Conservation (phyloP, 2,797 vertebrate genomes). For the Enteromius radiatus region DNA sequence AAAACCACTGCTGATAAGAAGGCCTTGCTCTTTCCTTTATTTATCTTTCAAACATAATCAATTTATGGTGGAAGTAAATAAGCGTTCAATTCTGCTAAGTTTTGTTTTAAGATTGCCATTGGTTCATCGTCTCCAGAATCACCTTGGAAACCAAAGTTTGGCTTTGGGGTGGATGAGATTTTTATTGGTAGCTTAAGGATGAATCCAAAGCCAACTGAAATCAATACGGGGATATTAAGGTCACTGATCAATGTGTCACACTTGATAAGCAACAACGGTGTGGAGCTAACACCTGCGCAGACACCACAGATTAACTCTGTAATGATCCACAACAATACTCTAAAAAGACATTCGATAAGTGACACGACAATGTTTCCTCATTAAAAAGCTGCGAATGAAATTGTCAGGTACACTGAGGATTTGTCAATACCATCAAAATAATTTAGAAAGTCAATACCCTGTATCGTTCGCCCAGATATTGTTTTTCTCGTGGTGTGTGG, state of each 20-base stretch:
- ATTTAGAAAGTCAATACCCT: slow-evolving; percentile 12
- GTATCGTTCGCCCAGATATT: slow-evolving; percentile 1
- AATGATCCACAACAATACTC: slow-evolving; percentile 36
- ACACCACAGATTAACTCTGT: slow-evolving; percentile 36
- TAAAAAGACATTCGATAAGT: slow-evolving; percentile 26
- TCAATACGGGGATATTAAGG: slow-evolving; percentile 43
- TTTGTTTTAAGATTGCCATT: slow-evolving; percentile 28
- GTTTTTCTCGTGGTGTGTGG: background rate
- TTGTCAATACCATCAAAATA: slow-evolving; percentile 16
- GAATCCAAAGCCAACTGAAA: slow-evolving; percentile 38
- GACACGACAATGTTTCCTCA: slow-evolving; percentile 10
- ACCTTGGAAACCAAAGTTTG: slow-evolving; percentile 33
- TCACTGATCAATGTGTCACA: slow-evolving; percentile 49
- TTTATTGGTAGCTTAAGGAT: slow-evolving; percentile 45
- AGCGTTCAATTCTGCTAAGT: slow-evolving; percentile 10
- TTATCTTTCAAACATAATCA: slow-evolving; percentile 26
- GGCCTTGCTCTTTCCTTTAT: slow-evolving; percentile 2
- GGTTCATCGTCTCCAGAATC: slow-evolving; percentile 14
- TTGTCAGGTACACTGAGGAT: background rate
- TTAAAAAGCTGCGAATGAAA: background rate
- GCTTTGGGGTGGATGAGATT: slow-evolving; percentile 28
- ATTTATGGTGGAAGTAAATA: slow-evolving; percentile 34
- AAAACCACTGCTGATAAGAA: slow-evolving; percentile 4
- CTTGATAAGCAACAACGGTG: slow-evolving; percentile 36
- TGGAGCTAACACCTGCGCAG: slow-evolving; percentile 37